Percentiles rank a stretch among this genome's conserved stretches.
Evolutionary conservation across 2,888 invertebrate species (phyloP).

Genomic region (Petrophora chlorosata): DNA sequence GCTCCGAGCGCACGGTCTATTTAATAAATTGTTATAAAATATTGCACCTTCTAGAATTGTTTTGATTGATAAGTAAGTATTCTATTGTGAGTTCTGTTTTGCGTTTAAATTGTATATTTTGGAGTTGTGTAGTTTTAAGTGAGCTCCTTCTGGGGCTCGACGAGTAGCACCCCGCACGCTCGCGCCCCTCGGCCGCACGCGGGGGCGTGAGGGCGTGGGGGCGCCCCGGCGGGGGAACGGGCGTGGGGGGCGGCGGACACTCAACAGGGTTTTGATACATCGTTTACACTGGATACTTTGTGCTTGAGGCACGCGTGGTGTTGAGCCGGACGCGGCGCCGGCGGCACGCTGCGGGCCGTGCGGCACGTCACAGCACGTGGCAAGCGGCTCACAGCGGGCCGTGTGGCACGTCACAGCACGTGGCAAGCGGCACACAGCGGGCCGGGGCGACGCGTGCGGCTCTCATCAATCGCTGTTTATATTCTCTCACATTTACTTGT

Average conservation of each 20-base stretch:
- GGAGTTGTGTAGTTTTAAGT: conserved; percentile 22
- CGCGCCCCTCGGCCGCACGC: neutral
- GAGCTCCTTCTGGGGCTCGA: conserved; percentile 5
- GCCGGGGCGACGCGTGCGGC: neutral
- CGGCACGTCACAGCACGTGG: neutral
- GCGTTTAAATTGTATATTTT: conserved; percentile 9
- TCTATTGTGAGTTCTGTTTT: conserved; percentile 12
- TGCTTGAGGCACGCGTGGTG: conserved; percentile 1
- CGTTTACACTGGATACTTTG: conserved; percentile 22
- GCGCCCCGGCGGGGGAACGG: too few relatives aligned
- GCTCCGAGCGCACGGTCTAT: conserved; percentile 2
- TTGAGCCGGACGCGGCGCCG: too few relatives aligned
- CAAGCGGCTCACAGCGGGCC: too few relatives aligned
- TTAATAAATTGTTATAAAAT: neutral
- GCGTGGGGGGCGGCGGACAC: conserved; percentile 1
- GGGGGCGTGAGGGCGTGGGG: conserved; percentile 1
- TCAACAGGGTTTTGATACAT: conserved; percentile 32
- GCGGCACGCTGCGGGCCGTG: too few relatives aligned
- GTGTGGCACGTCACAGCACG: neutral
- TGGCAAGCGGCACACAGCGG: neutral
- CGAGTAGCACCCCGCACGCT: conserved; percentile 1
- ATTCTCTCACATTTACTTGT: conserved; percentile 29
- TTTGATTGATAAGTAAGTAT: conserved; percentile 11
- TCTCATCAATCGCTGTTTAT: conserved; percentile 1
- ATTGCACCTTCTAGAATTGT: conserved; percentile 14